Evolutionary conservation across 2,113 vertebrate species (phyloP).

Genomic region (Globicephala melas): DNA sequence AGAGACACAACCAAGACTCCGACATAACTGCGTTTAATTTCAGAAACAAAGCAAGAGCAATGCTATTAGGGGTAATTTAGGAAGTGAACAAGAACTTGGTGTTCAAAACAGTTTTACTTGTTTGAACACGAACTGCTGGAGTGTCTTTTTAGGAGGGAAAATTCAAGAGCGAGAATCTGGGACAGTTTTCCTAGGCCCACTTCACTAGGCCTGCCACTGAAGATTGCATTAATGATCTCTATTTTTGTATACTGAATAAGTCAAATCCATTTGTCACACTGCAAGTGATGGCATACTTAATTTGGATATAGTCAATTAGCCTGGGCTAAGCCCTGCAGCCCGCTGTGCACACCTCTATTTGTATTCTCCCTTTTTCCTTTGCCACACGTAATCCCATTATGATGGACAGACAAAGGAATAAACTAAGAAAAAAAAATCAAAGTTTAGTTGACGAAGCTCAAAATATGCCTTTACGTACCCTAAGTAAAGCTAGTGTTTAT

Average conservation of each 20-base stretch:
- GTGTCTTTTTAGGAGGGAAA: constrained; percentile 78
- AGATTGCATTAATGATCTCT: constrained; percentile 98
- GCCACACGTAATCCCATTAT: constrained; percentile 99
- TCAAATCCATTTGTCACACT: constrained; percentile 99
- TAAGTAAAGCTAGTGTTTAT: constrained; percentile 84
- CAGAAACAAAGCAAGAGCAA: constrained; percentile 69
- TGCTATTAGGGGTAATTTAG: constrained; percentile 59
- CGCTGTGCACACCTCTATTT: constrained; percentile 98
- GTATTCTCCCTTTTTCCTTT: constrained; percentile 95
- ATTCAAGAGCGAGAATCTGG: constrained; percentile 79
- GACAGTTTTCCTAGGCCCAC: constrained; percentile 84
- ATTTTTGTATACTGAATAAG: constrained; percentile 99
- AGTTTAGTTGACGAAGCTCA: constrained; percentile 82
- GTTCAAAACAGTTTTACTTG: constrained; percentile 67
- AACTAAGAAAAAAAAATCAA: constrained; percentile 84
- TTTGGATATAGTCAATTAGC: constrained; percentile 99
- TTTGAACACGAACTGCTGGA: constrained; percentile 65
- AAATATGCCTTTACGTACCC: constrained; percentile 80
- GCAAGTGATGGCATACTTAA: constrained; percentile 99
- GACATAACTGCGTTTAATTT: constrained; percentile 71
- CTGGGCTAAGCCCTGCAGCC: constrained; percentile 96
- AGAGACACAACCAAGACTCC: constrained; percentile 65
- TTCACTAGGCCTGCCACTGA: constrained; percentile 87
- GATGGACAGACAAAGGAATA: constrained; percentile 89
- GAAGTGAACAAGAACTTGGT: constrained; percentile 46